phyloP scores from a whole-genome alignment of 2,113 vertebrate genomes.

The Australoheros scitulus region DNA sequence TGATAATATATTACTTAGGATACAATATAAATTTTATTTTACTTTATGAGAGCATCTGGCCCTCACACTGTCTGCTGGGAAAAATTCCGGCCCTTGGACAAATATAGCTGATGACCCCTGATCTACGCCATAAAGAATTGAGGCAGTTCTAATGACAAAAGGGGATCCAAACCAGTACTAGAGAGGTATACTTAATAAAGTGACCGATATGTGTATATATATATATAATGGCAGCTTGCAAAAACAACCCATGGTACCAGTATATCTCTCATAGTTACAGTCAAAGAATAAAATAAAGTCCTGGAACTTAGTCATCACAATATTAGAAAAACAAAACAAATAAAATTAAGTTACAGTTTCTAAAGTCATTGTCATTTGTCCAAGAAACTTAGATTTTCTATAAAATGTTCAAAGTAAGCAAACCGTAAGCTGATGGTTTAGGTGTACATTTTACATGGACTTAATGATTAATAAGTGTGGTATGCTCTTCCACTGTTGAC shows the following conservation, averaged over 20 bases:
- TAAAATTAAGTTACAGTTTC: neutral
- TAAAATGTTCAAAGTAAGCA: no score
- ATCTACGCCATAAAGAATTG: neutral
- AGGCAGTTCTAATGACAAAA: neutral
- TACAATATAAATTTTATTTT: no score
- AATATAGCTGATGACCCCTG: no score
- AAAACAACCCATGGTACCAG: neutral
- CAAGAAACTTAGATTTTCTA: no score
- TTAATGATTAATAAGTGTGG: neutral
- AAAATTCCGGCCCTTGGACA: no score
- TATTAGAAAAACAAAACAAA: neutral
- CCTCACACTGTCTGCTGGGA: no score
- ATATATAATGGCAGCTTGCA: neutral
- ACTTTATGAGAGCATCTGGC: no score
- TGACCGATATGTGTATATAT: no score
- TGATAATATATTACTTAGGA: no score
- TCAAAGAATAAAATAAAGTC: no score
- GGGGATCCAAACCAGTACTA: accelerated
- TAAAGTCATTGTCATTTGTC: neutral
- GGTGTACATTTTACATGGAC: neutral
- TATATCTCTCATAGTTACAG: neutral
- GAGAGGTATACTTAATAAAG: neutral
- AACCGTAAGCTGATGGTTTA: neutral
- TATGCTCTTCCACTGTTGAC: neutral
- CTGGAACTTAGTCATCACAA: no score